Base-by-base conservation (phyloP, 2,888 invertebrate species). In the Tyria jacobaeae region DNA sequence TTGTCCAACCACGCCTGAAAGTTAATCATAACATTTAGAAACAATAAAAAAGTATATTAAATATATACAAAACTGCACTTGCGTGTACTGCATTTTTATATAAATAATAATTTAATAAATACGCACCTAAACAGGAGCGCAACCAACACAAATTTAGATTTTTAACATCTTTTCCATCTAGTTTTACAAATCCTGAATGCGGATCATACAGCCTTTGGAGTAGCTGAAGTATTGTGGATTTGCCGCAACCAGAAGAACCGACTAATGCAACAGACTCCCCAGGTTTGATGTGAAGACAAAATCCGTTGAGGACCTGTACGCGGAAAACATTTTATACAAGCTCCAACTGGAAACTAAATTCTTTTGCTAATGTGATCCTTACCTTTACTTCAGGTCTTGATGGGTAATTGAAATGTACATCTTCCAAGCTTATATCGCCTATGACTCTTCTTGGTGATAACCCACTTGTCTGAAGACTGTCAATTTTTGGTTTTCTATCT, bases 171-270 rank as follows among this genome's bases (percentile, higher is more conserved):
- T 93, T 94, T 0, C 95, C 96, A 75, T 97, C 97, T 14, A 97
- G 84, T 62, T 93, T 91, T 3, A 97, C 95, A 75, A 81, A 81
- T 0, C 95, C 95, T 9, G 91, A 81, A 0, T 79, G 73, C 0
- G 96, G 96, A 80, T 97, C 97, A 79, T 97, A 97, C 66, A 97
- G 94, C 61, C 97, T 90, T 76, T 97, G 96, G 61, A 96, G 90
- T 14, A 98, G 89, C 78, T 97, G 97, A 50, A 97, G 89, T 56
- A 96, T 95, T 0, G 97, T 97, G 0, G 97, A 96, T 86, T 97
- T 97, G 3, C 97, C 97, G 83, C 97, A 97, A 0, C 97, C 97
- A 14, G 96, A 96, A 15, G 96, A 95, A 0, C 96, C 96, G 0
- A 97, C 97, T 41, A 97, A 87, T 0, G 97, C 97, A 2, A 97